These are phyloP conservation scores for Morone saxatilis DNA, from an alignment of 2,113 vertebrate genomes.

Conservation along the genomic window DNA sequence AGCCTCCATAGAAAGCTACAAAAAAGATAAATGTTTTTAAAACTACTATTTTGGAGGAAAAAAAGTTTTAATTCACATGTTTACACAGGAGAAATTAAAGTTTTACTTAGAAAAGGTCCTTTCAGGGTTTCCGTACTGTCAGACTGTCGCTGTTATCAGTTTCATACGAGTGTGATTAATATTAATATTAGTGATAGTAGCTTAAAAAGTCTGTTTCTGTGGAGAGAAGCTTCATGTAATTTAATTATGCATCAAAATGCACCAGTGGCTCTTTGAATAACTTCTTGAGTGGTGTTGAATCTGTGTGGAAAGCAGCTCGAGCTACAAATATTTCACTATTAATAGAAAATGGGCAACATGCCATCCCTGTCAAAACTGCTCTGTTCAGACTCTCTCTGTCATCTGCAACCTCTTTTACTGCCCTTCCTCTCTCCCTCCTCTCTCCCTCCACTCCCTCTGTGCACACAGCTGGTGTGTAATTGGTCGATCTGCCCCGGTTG, in stretches of 20 bases:
- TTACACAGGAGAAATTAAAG: too few species aligned
- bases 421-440: not conserved
- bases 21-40: too few species aligned
- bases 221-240: not conserved
- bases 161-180: not conserved
- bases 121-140: too few species aligned
- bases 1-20: too few species aligned
- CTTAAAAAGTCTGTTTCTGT: not conserved
- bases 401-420: conserved; percentile 23
- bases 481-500: conserved; percentile 43
- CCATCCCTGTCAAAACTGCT: conserved; percentile 60
- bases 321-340: conserved; percentile 28
- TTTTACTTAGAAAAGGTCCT: too few species aligned
- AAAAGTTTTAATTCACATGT: too few species aligned
- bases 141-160: not conserved
- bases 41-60: too few species aligned
- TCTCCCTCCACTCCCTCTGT: too few species aligned
- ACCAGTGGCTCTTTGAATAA: conserved; percentile 5
- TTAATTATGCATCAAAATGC: not conserved
- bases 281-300: not conserved
- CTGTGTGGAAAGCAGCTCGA: not conserved
- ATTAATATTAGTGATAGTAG: not conserved
- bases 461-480: conserved; percentile 62
- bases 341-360: conserved; percentile 50
- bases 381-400: conserved; percentile 24